Evolutionary conservation across 1,140 invertebrate species (phyloP).

Genomic region (Bombus sibiricus): DNA sequence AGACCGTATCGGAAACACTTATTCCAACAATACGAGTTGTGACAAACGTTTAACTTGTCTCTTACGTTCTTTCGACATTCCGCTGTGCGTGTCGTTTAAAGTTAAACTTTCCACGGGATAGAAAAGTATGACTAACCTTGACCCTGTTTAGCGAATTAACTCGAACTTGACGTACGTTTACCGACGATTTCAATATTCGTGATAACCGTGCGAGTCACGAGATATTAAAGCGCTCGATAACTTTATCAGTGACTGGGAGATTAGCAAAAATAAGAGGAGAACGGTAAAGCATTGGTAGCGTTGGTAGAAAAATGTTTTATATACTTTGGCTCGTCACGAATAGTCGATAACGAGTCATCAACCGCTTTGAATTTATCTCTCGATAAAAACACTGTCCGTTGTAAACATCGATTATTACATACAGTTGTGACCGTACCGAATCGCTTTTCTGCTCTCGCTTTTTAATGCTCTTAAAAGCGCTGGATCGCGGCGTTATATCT

Average conservation of each 20-base stretch:
- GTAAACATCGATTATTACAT: too few relatives aligned
- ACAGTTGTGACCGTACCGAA: too few relatives aligned
- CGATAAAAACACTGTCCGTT: too few relatives aligned
- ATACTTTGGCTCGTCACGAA: neutral
- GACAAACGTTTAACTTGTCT: too few relatives aligned
- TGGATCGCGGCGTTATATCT: too few relatives aligned
- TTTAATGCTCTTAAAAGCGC: too few relatives aligned
- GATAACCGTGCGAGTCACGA: conserved; percentile 36
- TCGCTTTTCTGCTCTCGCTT: too few relatives aligned
- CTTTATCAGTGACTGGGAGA: neutral
- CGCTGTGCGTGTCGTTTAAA: too few relatives aligned
- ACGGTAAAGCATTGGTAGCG: neutral
- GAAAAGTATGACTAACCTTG: conserved; percentile 10
- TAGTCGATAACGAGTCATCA: neutral
- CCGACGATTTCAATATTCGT: conserved; percentile 3
- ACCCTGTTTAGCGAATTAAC: conserved; percentile 37
- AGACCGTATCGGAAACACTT: too few relatives aligned
- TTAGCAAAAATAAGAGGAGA: neutral
- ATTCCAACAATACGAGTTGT: accelerated
- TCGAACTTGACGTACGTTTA: conserved; percentile 58
- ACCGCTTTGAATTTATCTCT: too few relatives aligned
- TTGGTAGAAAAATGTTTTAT: neutral
- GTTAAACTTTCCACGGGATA: too few relatives aligned
- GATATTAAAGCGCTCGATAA: conserved; percentile 13
- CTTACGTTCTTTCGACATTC: too few relatives aligned